Percentiles rank a stretch among this genome's conserved stretches.
phyloP scores from a whole-genome alignment of 2,113 vertebrate species.

The Chloebia gouldiae region DNA sequence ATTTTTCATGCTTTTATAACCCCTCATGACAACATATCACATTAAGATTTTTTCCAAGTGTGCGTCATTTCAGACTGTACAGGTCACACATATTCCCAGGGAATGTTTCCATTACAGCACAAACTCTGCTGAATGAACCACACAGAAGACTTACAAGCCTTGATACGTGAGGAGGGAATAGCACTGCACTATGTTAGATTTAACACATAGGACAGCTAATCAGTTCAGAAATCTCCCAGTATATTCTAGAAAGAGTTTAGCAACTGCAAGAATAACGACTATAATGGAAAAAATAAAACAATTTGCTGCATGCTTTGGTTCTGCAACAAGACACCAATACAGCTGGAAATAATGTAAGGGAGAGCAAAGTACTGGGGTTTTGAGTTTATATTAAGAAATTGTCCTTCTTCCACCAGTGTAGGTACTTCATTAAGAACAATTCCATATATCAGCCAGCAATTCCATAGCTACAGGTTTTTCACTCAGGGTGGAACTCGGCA shows the following conservation, averaged over 20 bases:
- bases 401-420: rapidly evolving
- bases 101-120: neutral
- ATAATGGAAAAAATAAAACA: neutral
- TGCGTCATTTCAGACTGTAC: neutral
- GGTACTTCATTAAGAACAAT: neutral
- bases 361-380: neutral
- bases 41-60: neutral
- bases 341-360: neutral
- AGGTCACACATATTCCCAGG: neutral
- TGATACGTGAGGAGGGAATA: neutral
- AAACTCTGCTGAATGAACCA: neutral
- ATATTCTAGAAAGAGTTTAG: neutral
- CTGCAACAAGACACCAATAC: neutral
- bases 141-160: neutral
- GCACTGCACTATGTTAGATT: neutral
- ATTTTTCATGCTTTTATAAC: neutral
- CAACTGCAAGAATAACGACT: neutral
- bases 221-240: neutral
- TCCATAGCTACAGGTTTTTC: neutral
- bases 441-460: neutral
- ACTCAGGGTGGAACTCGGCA: neutral
- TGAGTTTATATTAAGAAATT: neutral
- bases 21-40: neutral
- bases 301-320: neutral
- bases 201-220: neutral